Conservation (phyloP, 2,113 vertebrate species). For the Rana temporaria region DNA sequence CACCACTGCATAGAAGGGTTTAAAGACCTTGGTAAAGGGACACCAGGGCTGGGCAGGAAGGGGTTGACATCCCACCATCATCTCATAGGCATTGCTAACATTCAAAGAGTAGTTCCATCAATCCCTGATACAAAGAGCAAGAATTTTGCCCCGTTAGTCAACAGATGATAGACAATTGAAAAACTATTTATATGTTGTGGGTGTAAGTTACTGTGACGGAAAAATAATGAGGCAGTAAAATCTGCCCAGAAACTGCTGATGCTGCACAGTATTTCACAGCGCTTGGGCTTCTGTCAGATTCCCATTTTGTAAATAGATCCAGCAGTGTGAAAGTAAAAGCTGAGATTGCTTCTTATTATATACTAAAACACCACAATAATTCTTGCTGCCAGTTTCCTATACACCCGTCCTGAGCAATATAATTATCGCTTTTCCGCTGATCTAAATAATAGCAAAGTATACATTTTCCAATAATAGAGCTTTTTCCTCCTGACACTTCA, state of each 20-base stretch:
- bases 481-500: constrained; percentile 23
- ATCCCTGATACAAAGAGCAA: no score
- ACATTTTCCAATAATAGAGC: constrained; percentile 56
- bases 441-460: constrained; percentile 4
- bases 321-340: constrained; percentile 44
- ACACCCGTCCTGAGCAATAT: neutral
- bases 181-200: neutral
- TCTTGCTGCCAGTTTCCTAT: constrained; percentile 51
- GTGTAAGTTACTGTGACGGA: constrained; percentile 5
- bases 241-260: constrained; percentile 38
- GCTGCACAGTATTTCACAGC: neutral
- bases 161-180: constrained; percentile 13
- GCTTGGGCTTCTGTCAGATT: constrained; percentile 19
- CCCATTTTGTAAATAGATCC: constrained; percentile 48
- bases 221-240: constrained; percentile 41
- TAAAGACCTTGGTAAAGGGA: no score
- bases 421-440: constrained; percentile 57
- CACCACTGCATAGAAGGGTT: no score
- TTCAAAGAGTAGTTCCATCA: no score
- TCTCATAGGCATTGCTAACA: no score
- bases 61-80: no score
- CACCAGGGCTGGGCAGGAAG: no score
- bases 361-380: constrained; percentile 56
- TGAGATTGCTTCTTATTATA: constrained; percentile 45
- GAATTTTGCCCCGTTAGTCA: neutral